phyloP scores from a whole-genome alignment of 2,797 vertebrate species.

The Bovichtus diacanthus region DNA sequence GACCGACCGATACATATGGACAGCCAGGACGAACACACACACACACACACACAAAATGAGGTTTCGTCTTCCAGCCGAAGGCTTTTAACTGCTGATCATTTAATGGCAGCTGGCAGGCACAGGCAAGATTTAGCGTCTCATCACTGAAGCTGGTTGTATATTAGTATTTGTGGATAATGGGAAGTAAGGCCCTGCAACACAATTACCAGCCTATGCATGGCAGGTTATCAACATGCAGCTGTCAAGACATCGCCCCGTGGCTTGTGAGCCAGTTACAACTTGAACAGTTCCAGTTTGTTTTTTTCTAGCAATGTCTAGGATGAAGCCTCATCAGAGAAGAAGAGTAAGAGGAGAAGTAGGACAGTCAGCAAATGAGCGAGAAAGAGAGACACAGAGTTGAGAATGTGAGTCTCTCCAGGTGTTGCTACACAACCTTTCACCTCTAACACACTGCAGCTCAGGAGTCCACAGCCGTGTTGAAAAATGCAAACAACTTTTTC shows the following conservation, averaged over 20 bases:
- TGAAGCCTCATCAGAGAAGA: neutral
- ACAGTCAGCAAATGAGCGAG: neutral
- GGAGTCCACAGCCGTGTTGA: neutral
- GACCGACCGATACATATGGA: constrained; percentile 38
- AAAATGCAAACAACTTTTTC: constrained; percentile 34
- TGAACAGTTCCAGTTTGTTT: constrained; percentile 9
- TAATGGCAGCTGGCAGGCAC: constrained; percentile 50
- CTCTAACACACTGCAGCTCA: constrained; percentile 42
- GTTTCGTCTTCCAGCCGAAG: constrained; percentile 30
- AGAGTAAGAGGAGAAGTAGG: neutral
- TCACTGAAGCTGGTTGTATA: constrained; percentile 26
- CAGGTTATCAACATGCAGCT: constrained; percentile 4
- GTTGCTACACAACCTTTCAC: constrained; percentile 36
- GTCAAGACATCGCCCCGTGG: constrained; percentile 9
- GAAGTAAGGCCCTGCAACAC: constrained; percentile 3
- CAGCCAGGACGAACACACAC: constrained; percentile 26
- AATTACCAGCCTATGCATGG: constrained; percentile 7
- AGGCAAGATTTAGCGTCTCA: constrained; percentile 43
- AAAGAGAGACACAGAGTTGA: neutral
- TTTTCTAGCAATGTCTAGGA: neutral
- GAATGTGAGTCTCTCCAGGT: constrained; percentile 32
- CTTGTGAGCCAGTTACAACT: constrained; percentile 23
- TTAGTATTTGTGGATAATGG: constrained; percentile 2
- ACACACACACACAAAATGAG: constrained; percentile 23
- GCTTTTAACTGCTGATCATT: constrained; percentile 53